These are phyloP conservation scores for Eubucco bourcierii DNA, from an alignment of 2,113 vertebrate genomes.

Conservation along the genomic window DNA sequence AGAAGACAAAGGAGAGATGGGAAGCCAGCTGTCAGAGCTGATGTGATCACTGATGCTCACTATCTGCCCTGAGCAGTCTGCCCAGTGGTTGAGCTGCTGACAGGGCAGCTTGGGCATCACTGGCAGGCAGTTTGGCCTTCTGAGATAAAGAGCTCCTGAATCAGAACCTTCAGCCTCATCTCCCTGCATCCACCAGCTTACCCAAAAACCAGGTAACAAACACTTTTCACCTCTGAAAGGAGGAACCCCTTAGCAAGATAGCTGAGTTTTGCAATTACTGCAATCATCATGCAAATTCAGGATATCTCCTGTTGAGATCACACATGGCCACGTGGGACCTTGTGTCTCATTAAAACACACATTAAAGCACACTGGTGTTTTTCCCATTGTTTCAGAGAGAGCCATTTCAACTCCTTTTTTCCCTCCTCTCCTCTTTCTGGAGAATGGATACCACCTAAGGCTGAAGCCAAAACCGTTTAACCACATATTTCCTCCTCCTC, in stretches of 20 bases:
- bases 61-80: background rate
- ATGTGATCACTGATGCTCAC: background rate
- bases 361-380: constrained; percentile 8
- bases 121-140: background rate
- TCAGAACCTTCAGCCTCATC: background rate
- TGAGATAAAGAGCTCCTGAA: background rate
- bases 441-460: constrained; percentile 77
- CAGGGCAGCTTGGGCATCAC: background rate
- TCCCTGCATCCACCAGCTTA: background rate
- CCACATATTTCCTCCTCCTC: constrained; percentile 92
- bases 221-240: background rate
- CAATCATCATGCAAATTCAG: background rate
- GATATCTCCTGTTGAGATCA: background rate
- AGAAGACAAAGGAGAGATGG: background rate
- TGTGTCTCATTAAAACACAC: constrained; percentile 32
- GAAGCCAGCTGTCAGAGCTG: background rate
- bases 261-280: background rate
- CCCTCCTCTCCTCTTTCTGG: constrained; percentile 43
- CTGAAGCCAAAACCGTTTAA: constrained; percentile 82
- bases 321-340: background rate
- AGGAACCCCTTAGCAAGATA: background rate
- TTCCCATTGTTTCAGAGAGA: constrained; percentile 28
- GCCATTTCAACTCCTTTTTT: constrained; percentile 38
- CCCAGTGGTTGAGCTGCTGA: background rate
- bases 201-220: background rate